phyloP scores from a whole-genome alignment of 2,888 invertebrate genomes.

The Caenorhabditis panamensis region DNA sequence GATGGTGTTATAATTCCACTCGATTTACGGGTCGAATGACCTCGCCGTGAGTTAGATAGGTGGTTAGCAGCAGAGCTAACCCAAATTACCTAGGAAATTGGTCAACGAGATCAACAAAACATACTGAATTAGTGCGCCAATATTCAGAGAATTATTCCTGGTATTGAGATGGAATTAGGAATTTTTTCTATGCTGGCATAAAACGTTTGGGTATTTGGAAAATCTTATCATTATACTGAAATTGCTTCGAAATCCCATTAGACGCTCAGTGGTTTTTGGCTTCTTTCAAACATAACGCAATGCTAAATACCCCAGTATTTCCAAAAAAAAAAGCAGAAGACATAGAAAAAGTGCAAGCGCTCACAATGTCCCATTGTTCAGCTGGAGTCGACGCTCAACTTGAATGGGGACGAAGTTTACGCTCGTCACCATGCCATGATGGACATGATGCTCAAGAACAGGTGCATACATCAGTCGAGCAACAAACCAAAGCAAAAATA shows the following conservation, averaged over 20 bases:
- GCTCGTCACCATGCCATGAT: constrained; percentile 78
- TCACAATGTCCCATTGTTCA: constrained; percentile 42
- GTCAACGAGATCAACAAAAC: constrained; percentile 1
- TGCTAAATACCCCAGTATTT: not conserved
- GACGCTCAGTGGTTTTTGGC: not conserved
- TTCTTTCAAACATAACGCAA: not conserved
- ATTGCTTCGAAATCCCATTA: no score
- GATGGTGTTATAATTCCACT: constrained; percentile 39
- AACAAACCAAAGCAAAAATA: not conserved
- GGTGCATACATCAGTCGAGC: constrained; percentile 26
- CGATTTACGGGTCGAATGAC: constrained; percentile 17
- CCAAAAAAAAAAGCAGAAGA: not conserved
- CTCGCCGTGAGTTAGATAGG: constrained; percentile 11
- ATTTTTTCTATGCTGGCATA: no score
- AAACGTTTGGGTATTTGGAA: no score
- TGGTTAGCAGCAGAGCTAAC: not conserved
- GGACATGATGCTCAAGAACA: constrained; percentile 79
- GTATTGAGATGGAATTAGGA: no score
- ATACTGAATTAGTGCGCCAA: not conserved
- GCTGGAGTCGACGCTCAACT: constrained; percentile 68
- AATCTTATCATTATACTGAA: no score
- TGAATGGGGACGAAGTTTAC: constrained; percentile 75
- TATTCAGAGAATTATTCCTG: no score
- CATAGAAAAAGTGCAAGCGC: constrained; percentile 10
- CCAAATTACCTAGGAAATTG: not conserved